Evolutionary conservation across 2,888 invertebrate species (phyloP).

Genomic region (Baccha elongata): DNA sequence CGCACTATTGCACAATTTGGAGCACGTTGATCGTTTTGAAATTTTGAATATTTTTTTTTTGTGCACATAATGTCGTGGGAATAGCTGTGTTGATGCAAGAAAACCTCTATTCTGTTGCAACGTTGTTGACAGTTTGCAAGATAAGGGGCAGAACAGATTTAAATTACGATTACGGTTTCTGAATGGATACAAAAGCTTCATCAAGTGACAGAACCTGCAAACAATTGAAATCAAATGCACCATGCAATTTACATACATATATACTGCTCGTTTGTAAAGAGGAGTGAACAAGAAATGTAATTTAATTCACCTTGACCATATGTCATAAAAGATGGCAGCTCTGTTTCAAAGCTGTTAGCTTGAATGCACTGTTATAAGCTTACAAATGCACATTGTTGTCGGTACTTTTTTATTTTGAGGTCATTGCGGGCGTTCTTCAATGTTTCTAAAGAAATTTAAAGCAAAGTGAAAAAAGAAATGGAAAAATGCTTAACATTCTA

Average conservation of each 20-base stretch:
- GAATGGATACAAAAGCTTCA: neutral
- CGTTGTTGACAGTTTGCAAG: constrained; percentile 8
- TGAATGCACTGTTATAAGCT: constrained; percentile 3
- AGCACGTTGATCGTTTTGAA: constrained; percentile 72
- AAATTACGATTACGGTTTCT: constrained; percentile 11
- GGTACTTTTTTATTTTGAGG: constrained; percentile 45
- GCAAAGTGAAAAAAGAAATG: neutral
- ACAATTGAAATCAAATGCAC: constrained; percentile 60
- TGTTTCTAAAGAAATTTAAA: neutral
- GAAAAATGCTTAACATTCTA: constrained; percentile 31
- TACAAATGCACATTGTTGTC: constrained; percentile 28
- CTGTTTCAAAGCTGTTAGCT: constrained; percentile 18
- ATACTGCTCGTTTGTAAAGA: neutral
- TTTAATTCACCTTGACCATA: constrained; percentile 71
- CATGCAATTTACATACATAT: constrained; percentile 19
- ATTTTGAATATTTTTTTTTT: constrained; percentile 66
- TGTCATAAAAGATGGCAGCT: constrained; percentile 43
- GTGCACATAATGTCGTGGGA: constrained; percentile 57
- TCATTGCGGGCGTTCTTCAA: constrained; percentile 42
- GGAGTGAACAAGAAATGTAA: constrained; percentile 44
- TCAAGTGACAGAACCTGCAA: constrained; percentile 2
- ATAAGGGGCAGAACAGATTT: constrained; percentile 1
- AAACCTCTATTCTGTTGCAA: constrained; percentile 15
- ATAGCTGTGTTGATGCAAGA: constrained; percentile 37
- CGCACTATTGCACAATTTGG: constrained; percentile 66